Evolutionary conservation across 2,888 invertebrate genomes (phyloP).

Genomic region (Neoascia interrupta): DNA sequence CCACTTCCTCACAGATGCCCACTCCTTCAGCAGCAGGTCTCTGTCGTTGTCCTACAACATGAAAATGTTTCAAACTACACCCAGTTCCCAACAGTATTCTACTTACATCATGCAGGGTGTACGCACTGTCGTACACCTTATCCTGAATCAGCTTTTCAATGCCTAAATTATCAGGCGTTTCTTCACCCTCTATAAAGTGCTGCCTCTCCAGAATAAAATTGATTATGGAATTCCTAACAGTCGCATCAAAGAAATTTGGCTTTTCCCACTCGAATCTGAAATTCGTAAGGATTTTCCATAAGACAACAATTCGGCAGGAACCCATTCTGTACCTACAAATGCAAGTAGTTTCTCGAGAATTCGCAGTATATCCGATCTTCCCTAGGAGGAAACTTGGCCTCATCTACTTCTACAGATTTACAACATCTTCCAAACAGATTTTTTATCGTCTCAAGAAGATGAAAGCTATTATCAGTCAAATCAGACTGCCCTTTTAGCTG

Average conservation of each 20-base stretch:
- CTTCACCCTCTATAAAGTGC: conserved; percentile 81
- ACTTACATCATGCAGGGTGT: conserved; percentile 88
- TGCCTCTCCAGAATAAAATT: conserved; percentile 88
- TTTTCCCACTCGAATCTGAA: conserved; percentile 84
- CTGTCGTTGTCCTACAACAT: conserved; percentile 81
- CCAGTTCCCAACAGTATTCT: too few species aligned
- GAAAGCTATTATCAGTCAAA: conserved; percentile 76
- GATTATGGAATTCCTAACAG: conserved; percentile 84
- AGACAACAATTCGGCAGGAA: background rate
- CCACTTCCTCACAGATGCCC: conserved; percentile 86
- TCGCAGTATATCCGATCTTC: conserved; percentile 85
- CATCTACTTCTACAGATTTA: conserved; percentile 82
- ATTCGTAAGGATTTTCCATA: background rate
- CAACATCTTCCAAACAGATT: conserved; percentile 80
- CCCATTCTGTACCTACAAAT: conserved; percentile 82
- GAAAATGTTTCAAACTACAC: background rate
- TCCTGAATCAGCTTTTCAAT: conserved; percentile 85
- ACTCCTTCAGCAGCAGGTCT: conserved; percentile 84
- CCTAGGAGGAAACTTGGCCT: conserved; percentile 82
- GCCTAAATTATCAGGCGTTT: conserved; percentile 81
- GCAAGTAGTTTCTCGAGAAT: conserved; percentile 86
- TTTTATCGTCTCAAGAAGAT: conserved; percentile 80
- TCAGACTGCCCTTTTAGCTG: conserved; percentile 79
- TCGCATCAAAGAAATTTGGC: conserved; percentile 85
- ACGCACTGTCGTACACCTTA: conserved; percentile 85